Evolutionary conservation across 2,888 invertebrate genomes (phyloP).

Genomic region (Ethmia dodecea): DNA sequence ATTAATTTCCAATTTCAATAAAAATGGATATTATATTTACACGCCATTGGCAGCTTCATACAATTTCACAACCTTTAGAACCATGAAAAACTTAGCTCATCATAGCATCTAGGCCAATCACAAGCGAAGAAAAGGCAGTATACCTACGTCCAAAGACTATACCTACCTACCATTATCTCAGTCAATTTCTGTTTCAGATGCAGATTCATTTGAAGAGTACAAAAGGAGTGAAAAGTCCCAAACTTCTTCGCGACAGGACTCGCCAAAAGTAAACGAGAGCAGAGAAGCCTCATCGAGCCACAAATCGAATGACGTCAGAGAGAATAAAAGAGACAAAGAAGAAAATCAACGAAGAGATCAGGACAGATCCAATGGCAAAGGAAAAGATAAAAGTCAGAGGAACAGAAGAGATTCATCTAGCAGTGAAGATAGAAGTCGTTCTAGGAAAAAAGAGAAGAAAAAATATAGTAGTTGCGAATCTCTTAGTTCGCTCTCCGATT

Average conservation of each 20-base stretch:
- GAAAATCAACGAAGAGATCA: conserved; percentile 19
- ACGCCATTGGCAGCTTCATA: too few relatives aligned
- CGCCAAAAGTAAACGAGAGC: conserved; percentile 24
- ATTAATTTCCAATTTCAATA: too few relatives aligned
- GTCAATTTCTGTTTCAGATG: conserved; percentile 68
- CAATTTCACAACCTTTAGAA: too few relatives aligned
- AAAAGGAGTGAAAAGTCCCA: conserved; percentile 62
- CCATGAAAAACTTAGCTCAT: too few relatives aligned
- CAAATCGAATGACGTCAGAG: conserved; percentile 27
- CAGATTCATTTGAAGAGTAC: conserved; percentile 83
- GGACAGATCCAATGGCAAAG: conserved; percentile 36
- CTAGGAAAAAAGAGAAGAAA: conserved; percentile 31
- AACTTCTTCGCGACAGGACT: conserved; percentile 23
- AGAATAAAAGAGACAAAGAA: conserved; percentile 19
- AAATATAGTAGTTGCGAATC: conserved; percentile 45
- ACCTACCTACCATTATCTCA: not conserved
- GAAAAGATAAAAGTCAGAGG: conserved; percentile 23
- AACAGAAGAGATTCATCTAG: conserved; percentile 16
- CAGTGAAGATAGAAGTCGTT: conserved; percentile 27
- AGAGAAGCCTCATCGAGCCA: conserved; percentile 37
- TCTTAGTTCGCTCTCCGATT: conserved; percentile 38
- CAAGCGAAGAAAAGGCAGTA: too few relatives aligned
- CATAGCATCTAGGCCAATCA: too few relatives aligned
- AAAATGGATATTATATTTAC: too few relatives aligned
- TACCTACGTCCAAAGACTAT: too few relatives aligned